These are phyloP conservation scores for Zonitis immaculata DNA, from an alignment of 2,888 invertebrate species.

Conservation along the genomic window DNA sequence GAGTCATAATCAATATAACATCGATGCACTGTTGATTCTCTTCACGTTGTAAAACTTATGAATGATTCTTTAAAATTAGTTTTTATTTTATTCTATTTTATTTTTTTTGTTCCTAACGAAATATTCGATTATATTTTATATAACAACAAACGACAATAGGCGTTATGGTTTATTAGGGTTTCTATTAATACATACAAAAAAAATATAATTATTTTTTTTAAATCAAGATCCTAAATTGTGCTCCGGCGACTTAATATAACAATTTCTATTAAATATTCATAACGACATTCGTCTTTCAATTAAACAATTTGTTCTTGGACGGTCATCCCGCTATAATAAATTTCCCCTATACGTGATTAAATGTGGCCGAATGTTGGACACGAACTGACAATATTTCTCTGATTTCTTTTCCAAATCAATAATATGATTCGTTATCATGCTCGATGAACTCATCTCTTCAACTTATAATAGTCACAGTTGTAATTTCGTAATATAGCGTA, in stretches of 20 bases:
- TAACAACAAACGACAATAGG: neutral
- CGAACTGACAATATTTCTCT: no score
- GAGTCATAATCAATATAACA: no score
- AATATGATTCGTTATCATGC: neutral
- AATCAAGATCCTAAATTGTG: neutral
- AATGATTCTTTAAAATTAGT: constrained; percentile 34
- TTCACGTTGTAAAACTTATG: constrained; percentile 35
- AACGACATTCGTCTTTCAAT: neutral
- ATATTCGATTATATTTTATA: constrained; percentile 1
- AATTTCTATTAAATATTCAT: neutral
- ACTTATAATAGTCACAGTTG: neutral
- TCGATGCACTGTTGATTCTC: constrained; percentile 30
- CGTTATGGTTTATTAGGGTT: neutral
- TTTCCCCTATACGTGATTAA: constrained; percentile 1
- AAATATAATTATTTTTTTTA: neutral
- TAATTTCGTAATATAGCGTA: neutral
- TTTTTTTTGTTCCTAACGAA: constrained; percentile 22
- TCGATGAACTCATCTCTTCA: neutral
- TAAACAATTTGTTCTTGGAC: neutral
- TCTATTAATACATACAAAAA: neutral
- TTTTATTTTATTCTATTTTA: constrained; percentile 33
- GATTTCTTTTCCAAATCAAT: no score
- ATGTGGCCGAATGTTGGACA: neutral
- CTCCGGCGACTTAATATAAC: neutral
- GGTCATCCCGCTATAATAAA: constrained; percentile 1